phyloP scores from a whole-genome alignment of 35 echinoderm and acorn worm genomes.

The Apostichopus parvimensis region DNA sequence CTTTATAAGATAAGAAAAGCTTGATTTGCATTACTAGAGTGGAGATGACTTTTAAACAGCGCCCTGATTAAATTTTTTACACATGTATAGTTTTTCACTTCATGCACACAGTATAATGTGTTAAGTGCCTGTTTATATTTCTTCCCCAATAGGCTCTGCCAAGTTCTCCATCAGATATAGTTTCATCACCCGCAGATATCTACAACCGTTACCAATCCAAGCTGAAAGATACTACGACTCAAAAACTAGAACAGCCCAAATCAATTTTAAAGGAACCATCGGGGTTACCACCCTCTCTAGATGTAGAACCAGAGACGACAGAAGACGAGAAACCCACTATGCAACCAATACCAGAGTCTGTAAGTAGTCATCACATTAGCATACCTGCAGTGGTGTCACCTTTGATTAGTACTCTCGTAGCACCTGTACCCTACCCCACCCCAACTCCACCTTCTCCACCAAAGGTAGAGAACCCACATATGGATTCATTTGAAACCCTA shows the following conservation, averaged over 20 bases:
- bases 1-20: too few species aligned
- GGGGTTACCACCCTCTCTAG: background rate
- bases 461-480: too few species aligned
- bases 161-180: background rate
- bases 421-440: too few species aligned
- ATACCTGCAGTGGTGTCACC: too few species aligned
- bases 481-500: too few species aligned
- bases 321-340: background rate
- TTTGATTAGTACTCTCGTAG: too few species aligned
- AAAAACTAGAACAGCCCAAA: background rate
- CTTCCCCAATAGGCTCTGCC: background rate
- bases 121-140: background rate
- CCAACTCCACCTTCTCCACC: too few species aligned
- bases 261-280: slow-evolving; percentile 9
- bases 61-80: too few species aligned
- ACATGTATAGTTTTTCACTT: too few species aligned
- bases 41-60: too few species aligned
- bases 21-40: too few species aligned
- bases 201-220: slow-evolving; percentile 13
- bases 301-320: background rate
- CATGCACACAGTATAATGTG: too few species aligned
- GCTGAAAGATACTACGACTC: background rate
- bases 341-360: background rate
- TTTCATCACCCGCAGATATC: background rate
- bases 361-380: background rate